Conservation (phyloP, 1,140 invertebrate genomes). For the Hycleus phaleratus region DNA sequence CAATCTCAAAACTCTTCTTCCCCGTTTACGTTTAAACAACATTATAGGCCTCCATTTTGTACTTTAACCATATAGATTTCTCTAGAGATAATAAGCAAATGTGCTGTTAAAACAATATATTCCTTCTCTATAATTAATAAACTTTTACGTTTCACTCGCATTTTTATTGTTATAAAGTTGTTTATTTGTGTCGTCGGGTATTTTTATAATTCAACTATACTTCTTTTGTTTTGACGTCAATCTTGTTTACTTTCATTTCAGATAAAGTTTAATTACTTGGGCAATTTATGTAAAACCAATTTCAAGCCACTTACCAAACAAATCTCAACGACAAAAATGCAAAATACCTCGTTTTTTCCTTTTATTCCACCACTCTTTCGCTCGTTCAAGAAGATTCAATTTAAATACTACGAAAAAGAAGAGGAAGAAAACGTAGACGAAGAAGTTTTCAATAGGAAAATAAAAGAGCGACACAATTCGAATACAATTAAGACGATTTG, state of each 20-base stretch:
- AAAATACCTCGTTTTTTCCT: constrained; percentile 3
- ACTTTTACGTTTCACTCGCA: neutral
- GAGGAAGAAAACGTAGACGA: neutral
- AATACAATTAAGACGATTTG: constrained; percentile 15
- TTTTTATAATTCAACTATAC: no score
- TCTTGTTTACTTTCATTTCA: no score
- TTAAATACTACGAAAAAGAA: neutral
- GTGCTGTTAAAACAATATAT: neutral
- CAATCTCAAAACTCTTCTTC: no score
- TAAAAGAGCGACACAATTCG: constrained; percentile 11
- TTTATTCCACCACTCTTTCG: neutral
- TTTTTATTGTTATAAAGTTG: no score
- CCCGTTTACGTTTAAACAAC: no score
- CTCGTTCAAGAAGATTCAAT: neutral
- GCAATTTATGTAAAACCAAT: constrained; percentile 9
- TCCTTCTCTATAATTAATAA: constrained; percentile 10
- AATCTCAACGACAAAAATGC: constrained; percentile 1
- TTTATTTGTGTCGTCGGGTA: no score
- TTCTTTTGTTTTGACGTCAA: no score
- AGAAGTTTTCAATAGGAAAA: constrained; percentile 13
- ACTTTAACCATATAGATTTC: constrained; percentile 1
- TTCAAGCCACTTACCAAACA: neutral
- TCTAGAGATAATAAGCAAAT: constrained; percentile 4
- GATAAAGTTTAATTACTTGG: neutral
- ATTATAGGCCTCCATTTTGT: no score